phyloP scores from a whole-genome alignment of 2,797 vertebrate species.

The Buceros bicornis region DNA sequence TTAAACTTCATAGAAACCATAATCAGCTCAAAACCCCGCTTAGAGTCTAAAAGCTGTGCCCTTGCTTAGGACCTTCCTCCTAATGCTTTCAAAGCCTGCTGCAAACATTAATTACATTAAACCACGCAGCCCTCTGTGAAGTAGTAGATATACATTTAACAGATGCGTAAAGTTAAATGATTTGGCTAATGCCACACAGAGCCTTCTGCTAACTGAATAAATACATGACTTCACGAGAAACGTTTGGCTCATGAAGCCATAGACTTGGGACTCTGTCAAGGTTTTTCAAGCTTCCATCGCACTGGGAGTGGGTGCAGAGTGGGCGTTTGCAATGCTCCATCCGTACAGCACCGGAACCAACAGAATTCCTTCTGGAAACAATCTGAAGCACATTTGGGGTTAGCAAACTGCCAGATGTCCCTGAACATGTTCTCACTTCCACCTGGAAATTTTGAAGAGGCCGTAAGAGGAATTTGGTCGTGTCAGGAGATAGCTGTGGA shows the following conservation, averaged over 20 bases:
- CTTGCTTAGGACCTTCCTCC: constrained; percentile 30
- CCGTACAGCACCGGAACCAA: background rate
- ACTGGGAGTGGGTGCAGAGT: background rate
- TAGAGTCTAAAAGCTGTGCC: background rate
- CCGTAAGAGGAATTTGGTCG: background rate
- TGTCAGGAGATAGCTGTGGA: background rate
- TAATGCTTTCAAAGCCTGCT: constrained; percentile 29
- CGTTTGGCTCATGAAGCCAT: background rate
- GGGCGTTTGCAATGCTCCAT: background rate
- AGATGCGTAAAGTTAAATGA: constrained; percentile 27
- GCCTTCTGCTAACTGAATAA: constrained; percentile 20
- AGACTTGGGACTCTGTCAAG: background rate
- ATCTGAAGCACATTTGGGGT: background rate
- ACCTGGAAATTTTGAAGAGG: background rate
- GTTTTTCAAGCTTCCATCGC: background rate
- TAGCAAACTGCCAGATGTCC: background rate
- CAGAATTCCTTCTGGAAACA: background rate
- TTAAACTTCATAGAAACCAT: background rate
- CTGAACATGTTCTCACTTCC: background rate
- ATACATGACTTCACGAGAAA: background rate
- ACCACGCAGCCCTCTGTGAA: background rate
- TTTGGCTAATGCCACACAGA: constrained; percentile 25
- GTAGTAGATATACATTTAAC: constrained; percentile 36
- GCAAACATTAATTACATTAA: constrained; percentile 52
- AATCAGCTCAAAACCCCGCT: background rate